Evolutionary conservation across 2,797 vertebrate species (phyloP), one percentile per base, ranked within the genome.

Genomic region (Melanogrammus aeglefinus): DNA sequence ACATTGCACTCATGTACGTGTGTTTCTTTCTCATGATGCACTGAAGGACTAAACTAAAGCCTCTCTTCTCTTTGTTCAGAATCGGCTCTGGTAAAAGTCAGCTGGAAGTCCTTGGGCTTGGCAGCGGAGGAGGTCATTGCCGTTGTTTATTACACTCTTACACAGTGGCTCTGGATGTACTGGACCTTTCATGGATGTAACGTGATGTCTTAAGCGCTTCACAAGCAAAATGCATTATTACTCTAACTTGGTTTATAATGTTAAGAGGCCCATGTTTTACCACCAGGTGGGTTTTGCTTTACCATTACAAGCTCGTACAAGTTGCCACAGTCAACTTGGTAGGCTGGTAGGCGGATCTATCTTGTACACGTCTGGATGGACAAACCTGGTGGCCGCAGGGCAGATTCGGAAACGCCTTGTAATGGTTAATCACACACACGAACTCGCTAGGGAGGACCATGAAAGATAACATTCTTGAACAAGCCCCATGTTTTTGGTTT

Each of bases 51-150:
- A 27, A 24, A 27, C 63, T 27, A 69, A 27, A 7, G n/a, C 63
- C 27, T 12, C 35, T 27, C n/a, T 27, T 16, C 57, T 63, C 57
- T 63, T 8, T 74, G 38, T 74, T 13, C 38, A 74, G 73, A 39
- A 41, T 74, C n/a, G 73, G 73, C 36, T 4, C 36, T 14, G 73
- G 24, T 41, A 74, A 74, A 41, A 24, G 13, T 16, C 73, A 74
- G 4, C 39, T 74, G 38, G 41, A 74, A 3, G 73, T 74, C 39
- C 39, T 74, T 24, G 73, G 73, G n/a, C 35, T 74, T n/a, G 73
- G 73, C 14, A 74, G 73, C 9, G 73, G 73, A 14, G 73, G 35
- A 74, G 63, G 63, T 69, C 24, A 69, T 24, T 29, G n/a, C 2
- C 6, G 1, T 24, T n/a, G 12, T 69, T 69, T 27, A n/a, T 5